Evolutionary conservation across 2,888 invertebrate genomes (phyloP).

Genomic region (Stictocephala bisonia): DNA sequence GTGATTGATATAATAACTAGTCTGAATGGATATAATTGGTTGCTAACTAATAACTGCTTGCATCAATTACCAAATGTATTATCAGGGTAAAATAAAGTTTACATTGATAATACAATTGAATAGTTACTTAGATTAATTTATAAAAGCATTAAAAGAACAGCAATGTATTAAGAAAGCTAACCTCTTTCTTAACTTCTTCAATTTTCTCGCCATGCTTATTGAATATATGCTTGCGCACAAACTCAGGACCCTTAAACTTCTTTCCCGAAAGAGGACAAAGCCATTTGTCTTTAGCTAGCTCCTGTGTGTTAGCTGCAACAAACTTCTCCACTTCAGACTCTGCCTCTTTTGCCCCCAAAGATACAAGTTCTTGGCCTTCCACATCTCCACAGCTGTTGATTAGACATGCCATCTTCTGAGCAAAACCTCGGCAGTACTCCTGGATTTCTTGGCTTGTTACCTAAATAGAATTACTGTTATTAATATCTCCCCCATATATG

Average conservation of each 20-base stretch:
- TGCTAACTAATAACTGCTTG: no score
- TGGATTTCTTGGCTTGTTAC: conserved; percentile 78
- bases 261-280: conserved; percentile 98
- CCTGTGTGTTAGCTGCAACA: conserved; percentile 95
- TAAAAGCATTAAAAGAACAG: no score
- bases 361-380: conserved; percentile 80
- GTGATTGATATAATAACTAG: no score
- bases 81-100: no score
- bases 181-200: conserved; percentile 96
- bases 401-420: conserved; percentile 91
- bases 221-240: conserved; percentile 97
- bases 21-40: no score
- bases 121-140: no score
- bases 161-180: no score
- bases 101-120: no score
- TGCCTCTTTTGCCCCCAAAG: conserved; percentile 84
- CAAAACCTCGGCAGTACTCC: conserved; percentile 83
- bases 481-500: no score
- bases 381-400: conserved; percentile 81
- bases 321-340: conserved; percentile 91
- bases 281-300: conserved; percentile 98
- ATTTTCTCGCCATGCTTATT: conserved; percentile 98
- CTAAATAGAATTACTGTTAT: no score
- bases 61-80: no score
- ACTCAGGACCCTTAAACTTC: conserved; percentile 98